These are phyloP conservation scores for Cataglyphis cursor DNA, from an alignment of 2,888 invertebrate genomes.

Conservation along the genomic window DNA sequence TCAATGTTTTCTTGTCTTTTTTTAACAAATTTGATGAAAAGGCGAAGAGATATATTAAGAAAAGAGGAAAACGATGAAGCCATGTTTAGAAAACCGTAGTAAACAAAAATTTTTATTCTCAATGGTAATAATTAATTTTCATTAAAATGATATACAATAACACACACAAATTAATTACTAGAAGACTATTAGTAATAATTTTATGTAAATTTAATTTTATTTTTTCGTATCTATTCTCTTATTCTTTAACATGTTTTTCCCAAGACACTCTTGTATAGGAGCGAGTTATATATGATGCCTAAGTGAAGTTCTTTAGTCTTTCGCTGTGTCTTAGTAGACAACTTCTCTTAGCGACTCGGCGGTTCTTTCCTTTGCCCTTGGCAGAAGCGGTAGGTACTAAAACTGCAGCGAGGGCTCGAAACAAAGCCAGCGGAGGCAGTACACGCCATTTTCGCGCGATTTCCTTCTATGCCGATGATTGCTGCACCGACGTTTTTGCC, in stretches of 20 bases:
- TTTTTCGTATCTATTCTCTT: background rate
- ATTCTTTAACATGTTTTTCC: background rate
- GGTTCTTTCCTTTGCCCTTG: conserved; percentile 16
- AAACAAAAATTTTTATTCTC: background rate
- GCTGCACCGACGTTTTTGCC: conserved; percentile 64
- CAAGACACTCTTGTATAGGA: background rate
- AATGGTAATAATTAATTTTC: background rate
- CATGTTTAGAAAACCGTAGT: background rate
- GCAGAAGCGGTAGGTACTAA: conserved; percentile 11
- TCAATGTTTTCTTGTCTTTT: background rate
- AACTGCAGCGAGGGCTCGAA: conserved; percentile 56
- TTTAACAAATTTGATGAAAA: background rate
- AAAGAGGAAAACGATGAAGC: background rate
- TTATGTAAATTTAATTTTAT: background rate
- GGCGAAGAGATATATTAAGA: background rate
- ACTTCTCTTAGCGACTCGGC: background rate
- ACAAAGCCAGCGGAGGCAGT: conserved; percentile 62
- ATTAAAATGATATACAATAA: background rate
- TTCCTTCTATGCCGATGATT: conserved; percentile 62
- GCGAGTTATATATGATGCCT: background rate
- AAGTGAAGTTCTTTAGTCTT: conserved; percentile 6
- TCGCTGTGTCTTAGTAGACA: conserved; percentile 8
- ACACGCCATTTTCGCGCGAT: conserved; percentile 55
- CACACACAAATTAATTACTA: background rate
- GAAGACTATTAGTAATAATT: background rate